Evolutionary conservation across 2,797 vertebrate species (phyloP), one percentile per base, ranked within the genome.

Genomic region (Sebastes goodei): DNA sequence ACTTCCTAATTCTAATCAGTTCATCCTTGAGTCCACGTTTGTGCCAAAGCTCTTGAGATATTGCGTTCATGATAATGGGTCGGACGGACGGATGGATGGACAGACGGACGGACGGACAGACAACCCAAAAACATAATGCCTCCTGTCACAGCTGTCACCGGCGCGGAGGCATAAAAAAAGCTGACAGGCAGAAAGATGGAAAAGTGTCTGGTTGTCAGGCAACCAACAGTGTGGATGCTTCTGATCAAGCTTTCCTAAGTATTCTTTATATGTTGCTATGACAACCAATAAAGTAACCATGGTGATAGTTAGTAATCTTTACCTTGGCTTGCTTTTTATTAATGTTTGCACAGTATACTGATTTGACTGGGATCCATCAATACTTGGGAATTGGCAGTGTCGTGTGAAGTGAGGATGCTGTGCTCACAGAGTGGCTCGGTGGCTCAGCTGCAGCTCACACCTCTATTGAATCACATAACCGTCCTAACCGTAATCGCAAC

Each of bases 51-150:
- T 46, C 15, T 46, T 46, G 42, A 46, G 15, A 46, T 46, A 46
- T 46, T 17, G 7, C 0, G 15, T 46, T 52, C 17, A 52, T 10
- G 20, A 52, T 4, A n/a, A 52, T 52, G 49, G 20, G 49, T n/a
- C 17, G 20, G 17, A 0, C 3, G 1, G 17, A 52, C 6, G 46
- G 49, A 20, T 0, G 17, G 49, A 52, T 0, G 17, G 49, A 52
- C 20, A 10, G 49, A 52, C 8, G 8, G 49, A 52, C 8, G 20
- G 49, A 52, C 4, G 0, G 49, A 0, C 0, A 52, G 49, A 52
- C 42, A 46, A 46, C 49, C 49, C 20, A 10, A 14, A 52, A 52
- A 52, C 17, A 52, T 52, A 20, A n/a, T n/a, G 49, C 17, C 49
- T 52, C 49, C 20, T 20, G 20, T 17, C 49, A 5, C 20, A 10